phyloP scores from a whole-genome alignment of 2,888 invertebrate genomes.

The Lasius platythorax region DNA sequence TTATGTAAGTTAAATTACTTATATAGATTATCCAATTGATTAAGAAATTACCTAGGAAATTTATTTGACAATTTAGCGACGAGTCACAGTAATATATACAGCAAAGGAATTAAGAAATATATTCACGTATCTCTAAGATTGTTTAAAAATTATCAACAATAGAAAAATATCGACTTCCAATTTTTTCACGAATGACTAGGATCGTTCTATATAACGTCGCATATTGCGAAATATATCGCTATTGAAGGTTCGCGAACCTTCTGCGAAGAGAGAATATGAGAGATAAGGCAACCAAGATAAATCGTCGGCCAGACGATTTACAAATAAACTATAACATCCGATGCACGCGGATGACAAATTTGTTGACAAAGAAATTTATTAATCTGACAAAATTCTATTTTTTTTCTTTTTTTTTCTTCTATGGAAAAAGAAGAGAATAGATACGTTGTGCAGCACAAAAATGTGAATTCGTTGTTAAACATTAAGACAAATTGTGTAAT shows the following conservation, averaged over 20 bases:
- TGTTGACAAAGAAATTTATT: background rate
- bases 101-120: background rate
- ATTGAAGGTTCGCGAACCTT: background rate
- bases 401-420: background rate
- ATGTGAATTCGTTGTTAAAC: background rate
- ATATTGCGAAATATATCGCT: background rate
- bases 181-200: background rate
- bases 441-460: background rate
- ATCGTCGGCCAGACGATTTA: background rate
- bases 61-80: background rate
- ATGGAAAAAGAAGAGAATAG: background rate
- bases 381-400: slow-evolving; percentile 22
- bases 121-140: background rate
- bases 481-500: background rate
- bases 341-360: background rate
- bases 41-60: background rate
- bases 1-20: background rate
- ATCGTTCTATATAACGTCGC: background rate
- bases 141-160: background rate
- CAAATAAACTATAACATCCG: background rate
- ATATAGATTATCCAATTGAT: background rate
- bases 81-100: background rate
- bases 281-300: slow-evolving; percentile 4
- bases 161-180: background rate
- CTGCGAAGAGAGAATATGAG: slow-evolving; percentile 16